Evolutionary conservation across 1,140 invertebrate species (phyloP).

Genomic region (Asobara japonica): DNA sequence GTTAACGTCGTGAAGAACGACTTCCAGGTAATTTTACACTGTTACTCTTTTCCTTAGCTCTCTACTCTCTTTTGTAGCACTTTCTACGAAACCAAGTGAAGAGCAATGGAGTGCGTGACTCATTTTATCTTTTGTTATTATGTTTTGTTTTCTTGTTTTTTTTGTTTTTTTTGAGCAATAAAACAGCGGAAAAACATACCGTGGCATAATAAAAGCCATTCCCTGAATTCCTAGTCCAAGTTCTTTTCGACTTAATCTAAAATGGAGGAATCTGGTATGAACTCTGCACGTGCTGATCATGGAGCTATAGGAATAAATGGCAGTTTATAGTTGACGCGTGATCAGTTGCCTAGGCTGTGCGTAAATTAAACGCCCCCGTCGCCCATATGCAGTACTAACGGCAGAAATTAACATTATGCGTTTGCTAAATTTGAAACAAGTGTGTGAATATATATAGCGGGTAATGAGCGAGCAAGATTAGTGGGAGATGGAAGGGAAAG

Average conservation of each 20-base stretch:
- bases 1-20: conserved; percentile 38
- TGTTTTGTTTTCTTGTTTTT: no score
- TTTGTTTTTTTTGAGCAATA: no score
- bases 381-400: conserved; percentile 31
- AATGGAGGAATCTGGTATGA: neutral
- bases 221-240: no score
- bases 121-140: conserved; percentile 14
- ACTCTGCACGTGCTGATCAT: neutral
- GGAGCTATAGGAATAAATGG: neutral
- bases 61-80: conserved; percentile 28
- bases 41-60: conserved; percentile 17
- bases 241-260: no score
- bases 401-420: conserved; percentile 36
- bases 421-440: neutral
- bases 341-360: conserved; percentile 54
- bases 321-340: conserved; percentile 34
- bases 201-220: no score
- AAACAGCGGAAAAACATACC: no score
- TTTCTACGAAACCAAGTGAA: conserved; percentile 36
- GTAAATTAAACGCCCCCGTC: conserved; percentile 57
- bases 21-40: conserved; percentile 39
- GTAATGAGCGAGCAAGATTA: no score
- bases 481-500: no score
- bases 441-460: no score
- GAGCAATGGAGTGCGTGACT: neutral